Evolutionary conservation across 2,113 vertebrate genomes (phyloP), one percentile per base, ranked within the genome.

Genomic region (Ceyx melanurus): DNA sequence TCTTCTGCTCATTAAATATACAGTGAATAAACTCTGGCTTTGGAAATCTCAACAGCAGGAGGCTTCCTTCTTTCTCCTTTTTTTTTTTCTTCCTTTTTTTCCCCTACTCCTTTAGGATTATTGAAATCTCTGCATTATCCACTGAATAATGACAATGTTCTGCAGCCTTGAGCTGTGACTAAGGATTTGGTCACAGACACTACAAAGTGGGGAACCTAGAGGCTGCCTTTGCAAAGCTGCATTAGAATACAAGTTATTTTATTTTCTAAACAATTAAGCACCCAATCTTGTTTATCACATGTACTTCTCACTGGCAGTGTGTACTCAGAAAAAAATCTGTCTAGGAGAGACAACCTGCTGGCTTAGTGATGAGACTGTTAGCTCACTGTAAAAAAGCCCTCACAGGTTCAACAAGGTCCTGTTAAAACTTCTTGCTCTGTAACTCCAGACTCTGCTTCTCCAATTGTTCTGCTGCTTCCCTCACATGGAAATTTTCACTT

Each of bases 101-200:
- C 3, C 2, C 10, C 18, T 58, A 13, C 7, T 17, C 42, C n/a
- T 80, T 60, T 26, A 89, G 67, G 75, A 91, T 89, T 91, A 92
- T 48, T 53, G 67, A 93, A 93, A 93, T 89, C 72, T 95, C 75
- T 57, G 33, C 71, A 78, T 94, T 93, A 93, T 77, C 75, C 91
- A 80, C 72, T 17, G 9, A 93, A 92, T 74, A 96, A 94, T 57
- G 68, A 89, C 72, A 92, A 26, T 19, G 40, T 80, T 93, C 85
- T 88, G 72, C 72, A 91, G 85, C 43, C 79, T 67, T 0, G 15
- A 91, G 45, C 61, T 78, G 65, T 86, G 75, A 89, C 87, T 92
- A 73, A 88, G 82, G 65, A 64, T 89, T 94, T 67, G 79, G 72
- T 75, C 75, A 87, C 43, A 88, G 45, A 87, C 51, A 20, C 40